Base-by-base conservation (phyloP, 2,888 invertebrate species). In the Nysson spinosus region DNA sequence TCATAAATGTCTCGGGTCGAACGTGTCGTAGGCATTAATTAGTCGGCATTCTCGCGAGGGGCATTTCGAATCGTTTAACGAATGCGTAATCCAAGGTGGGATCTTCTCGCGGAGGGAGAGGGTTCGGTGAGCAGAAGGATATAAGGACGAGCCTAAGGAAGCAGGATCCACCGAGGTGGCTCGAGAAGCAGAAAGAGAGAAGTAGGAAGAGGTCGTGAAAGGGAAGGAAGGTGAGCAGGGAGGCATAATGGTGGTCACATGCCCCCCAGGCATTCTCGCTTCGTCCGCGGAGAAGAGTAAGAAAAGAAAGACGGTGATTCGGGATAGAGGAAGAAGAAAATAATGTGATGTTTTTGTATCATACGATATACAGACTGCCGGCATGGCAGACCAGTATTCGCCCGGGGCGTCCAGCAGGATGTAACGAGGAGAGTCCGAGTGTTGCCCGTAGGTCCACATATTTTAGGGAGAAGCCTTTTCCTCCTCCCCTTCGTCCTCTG, bases 331-430 rank as follows among this genome's bases (percentile, higher is more conserved):
- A 54, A 66, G 75, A 75, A 57, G 81, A 83, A 83, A 85, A 84
- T 85, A 85, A 85, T 83, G 82, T 76, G 80, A 84, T 84, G 84
- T 85, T 85, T 85, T 85, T 84, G 84, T 85, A 85, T 84, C 83
- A 81, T 83, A 83, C 82, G 82, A 83, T 84, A 83, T 82, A 83
- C 74, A 77, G 74, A 79, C 74, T 70, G 79, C 70, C 78, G 77
- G 80, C 67, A 73, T 46, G 72, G 70, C 67, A 70, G 74, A 72
- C 72, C 72, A 50, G 78, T 72, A 78, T 75, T 67, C 40, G 79
- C 83, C 73, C 20, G 64, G 22, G 78, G 81, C 83, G 40, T 72
- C 60, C 69, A 73, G 77, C 81, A 77, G 81, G 81, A 81, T 84
- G 83, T 85, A 86, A 85, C 86, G 84, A 83, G 83, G 79, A 83